Evolutionary conservation across 2,888 invertebrate species (phyloP).

Genomic region (Drosophila phalerata): DNA sequence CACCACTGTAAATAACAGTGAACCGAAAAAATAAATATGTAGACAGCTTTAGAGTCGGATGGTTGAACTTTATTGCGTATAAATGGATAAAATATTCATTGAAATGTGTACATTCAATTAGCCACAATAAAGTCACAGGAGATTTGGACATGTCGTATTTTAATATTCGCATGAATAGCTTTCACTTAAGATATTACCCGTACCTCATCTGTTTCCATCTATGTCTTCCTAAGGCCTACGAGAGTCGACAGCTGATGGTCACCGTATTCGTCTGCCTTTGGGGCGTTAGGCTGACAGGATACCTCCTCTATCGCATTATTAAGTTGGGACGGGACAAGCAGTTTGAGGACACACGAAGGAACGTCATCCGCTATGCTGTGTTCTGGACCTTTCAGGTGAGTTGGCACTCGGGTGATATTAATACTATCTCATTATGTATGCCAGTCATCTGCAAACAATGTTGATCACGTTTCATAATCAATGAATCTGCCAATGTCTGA

Average conservation of each 20-base stretch:
- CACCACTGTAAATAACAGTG: slow-evolving; percentile 5
- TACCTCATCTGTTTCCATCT: neutral
- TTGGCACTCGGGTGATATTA: slow-evolving; percentile 4
- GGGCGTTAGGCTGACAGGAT: slow-evolving; percentile 94
- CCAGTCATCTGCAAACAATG: slow-evolving; percentile 15
- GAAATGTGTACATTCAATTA: slow-evolving; percentile 8
- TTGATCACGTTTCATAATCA: slow-evolving; percentile 48
- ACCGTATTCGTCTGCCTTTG: slow-evolving; percentile 95
- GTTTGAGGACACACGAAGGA: slow-evolving; percentile 95
- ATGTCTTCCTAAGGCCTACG: slow-evolving; percentile 87
- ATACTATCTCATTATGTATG: slow-evolving; percentile 26
- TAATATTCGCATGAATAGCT: neutral
- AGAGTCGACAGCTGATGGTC: slow-evolving; percentile 95
- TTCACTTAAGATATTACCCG: neutral
- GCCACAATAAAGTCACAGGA: neutral
- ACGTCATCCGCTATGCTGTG: slow-evolving; percentile 94
- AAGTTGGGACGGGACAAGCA: slow-evolving; percentile 96
- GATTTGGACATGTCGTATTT: neutral
- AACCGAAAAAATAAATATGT: neutral
- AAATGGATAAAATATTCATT: slow-evolving; percentile 1
- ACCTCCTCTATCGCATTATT: slow-evolving; percentile 94
- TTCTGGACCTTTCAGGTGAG: slow-evolving; percentile 96
- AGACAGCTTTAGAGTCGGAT: neutral
- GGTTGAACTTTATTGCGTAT: neutral
- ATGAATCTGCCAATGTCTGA: slow-evolving; percentile 55